A percentile compares a stretch with the other conserved stretches of the same genome.
Conservation (phyloP, 2,797 vertebrate species). For the Acanthurus lineatus region DNA sequence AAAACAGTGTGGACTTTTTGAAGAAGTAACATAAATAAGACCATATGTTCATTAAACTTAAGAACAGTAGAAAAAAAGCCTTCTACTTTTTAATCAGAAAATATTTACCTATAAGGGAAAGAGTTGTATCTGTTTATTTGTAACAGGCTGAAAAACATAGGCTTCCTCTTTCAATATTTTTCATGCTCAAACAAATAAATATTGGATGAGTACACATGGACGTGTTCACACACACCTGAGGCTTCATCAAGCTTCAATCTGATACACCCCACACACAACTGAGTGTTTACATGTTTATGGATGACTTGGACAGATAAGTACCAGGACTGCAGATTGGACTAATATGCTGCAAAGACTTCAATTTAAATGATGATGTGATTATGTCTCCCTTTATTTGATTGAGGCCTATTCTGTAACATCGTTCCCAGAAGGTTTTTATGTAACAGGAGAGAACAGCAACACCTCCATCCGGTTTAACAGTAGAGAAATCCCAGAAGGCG, state of each 20-base stretch:
- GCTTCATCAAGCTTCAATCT: conserved; percentile 32
- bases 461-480: conserved; percentile 32
- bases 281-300: conserved; percentile 51
- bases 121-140: conserved; percentile 17
- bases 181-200: conserved; percentile 34
- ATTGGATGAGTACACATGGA: conserved; percentile 26
- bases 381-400: conserved; percentile 57
- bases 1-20: neutral
- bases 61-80: too few species aligned
- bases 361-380: conserved; percentile 60
- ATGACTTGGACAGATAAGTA: conserved; percentile 38
- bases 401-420: conserved; percentile 57
- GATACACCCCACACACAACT: conserved; percentile 16
- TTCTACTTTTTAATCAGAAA: neutral
- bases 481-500: conserved; percentile 16
- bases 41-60: neutral
- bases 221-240: conserved; percentile 4
- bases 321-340: conserved; percentile 17
- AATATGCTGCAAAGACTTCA: conserved; percentile 47
- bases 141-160: conserved; percentile 35
- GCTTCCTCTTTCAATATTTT: conserved; percentile 19
- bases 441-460: conserved; percentile 28
- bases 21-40: neutral
- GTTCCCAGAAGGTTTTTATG: conserved; percentile 45
- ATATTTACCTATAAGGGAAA: neutral